These are phyloP conservation scores for Ictidomys tridecemlineatus DNA, from an alignment of 2,113 vertebrate species.

Conservation along the genomic window DNA sequence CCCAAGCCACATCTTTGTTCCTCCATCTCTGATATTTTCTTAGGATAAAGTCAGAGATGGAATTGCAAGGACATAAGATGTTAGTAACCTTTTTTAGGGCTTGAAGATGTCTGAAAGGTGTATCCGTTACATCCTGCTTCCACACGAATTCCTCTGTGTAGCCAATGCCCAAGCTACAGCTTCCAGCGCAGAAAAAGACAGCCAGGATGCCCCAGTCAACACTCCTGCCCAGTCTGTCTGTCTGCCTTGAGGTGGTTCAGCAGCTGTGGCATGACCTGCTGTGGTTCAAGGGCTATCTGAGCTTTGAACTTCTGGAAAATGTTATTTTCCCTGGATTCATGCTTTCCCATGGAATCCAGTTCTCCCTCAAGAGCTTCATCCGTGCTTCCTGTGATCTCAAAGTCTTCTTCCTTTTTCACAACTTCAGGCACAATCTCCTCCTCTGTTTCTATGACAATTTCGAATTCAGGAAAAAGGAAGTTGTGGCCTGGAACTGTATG, in stretches of 20 bases:
- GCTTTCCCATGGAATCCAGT: conserved; percentile 90
- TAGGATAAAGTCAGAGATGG: not conserved
- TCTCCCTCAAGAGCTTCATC: not conserved
- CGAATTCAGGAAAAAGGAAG: conserved; percentile 96
- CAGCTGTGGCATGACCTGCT: conserved; percentile 99
- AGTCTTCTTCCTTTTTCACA: conserved; percentile 62
- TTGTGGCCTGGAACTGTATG: conserved; percentile 83
- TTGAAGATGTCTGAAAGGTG: conserved; percentile 35
- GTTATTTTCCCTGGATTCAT: conserved; percentile 93
- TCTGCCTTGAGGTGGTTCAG: conserved; percentile 94
- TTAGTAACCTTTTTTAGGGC: not conserved
- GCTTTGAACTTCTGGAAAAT: conserved; percentile 93
- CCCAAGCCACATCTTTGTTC: not conserved
- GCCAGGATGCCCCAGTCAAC: conserved; percentile 96
- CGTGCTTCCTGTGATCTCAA: conserved; percentile 52
- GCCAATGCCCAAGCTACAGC: conserved; percentile 87
- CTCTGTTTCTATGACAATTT: conserved; percentile 95
- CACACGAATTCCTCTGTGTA: conserved; percentile 95
- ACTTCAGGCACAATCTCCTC: conserved; percentile 81
- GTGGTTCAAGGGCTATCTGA: conserved; percentile 90
- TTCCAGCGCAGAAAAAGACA: conserved; percentile 93
- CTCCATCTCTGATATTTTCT: not conserved
- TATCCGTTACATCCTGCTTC: conserved; percentile 94
- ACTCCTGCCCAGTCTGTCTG: conserved; percentile 92
- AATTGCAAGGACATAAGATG: not conserved